Evolutionary conservation across 2,797 vertebrate species (phyloP).

Genomic region (Neostethus bicornis): DNA sequence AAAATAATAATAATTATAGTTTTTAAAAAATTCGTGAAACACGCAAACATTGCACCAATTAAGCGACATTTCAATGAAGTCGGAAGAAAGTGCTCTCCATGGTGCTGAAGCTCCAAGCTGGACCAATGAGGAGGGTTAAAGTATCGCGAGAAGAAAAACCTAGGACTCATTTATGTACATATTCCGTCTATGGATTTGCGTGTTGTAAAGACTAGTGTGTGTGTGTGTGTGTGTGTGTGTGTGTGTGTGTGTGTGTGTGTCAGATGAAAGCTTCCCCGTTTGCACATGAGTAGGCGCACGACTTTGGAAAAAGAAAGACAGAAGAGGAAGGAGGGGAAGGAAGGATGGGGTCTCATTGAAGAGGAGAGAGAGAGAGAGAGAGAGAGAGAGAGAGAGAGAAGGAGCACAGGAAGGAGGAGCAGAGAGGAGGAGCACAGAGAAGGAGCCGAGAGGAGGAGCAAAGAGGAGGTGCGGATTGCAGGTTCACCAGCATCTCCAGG

Average conservation of each 20-base stretch:
- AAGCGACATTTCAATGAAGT: not conserved
- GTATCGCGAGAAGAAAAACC: conserved; percentile 13
- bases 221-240: not conserved
- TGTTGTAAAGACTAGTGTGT: too few relatives aligned
- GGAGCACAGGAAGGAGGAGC: conserved; percentile 30
- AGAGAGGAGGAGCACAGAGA: conserved; percentile 18
- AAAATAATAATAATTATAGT: too few relatives aligned
- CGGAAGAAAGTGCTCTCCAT: conserved; percentile 53
- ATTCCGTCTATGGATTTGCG: too few relatives aligned
- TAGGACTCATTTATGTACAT: not conserved
- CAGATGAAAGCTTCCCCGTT: conserved; percentile 33
- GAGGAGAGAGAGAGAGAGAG: conserved; percentile 24
- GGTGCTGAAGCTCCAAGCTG: conserved; percentile 56
- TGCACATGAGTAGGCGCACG: conserved; percentile 69
- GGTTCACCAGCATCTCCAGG: conserved; percentile 61
- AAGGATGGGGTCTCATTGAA: conserved; percentile 65
- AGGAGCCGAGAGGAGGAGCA: conserved; percentile 38
- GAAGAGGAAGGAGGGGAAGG: conserved; percentile 23
- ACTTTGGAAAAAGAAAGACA: conserved; percentile 37
- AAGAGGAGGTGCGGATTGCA: conserved; percentile 59
- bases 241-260: conserved; percentile 1
- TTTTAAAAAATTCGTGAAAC: too few relatives aligned
- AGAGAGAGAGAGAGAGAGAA: conserved; percentile 7
- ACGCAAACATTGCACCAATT: not conserved
- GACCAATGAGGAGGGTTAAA: not conserved